phyloP scores from a whole-genome alignment of 2,888 invertebrate genomes.

The Napeogenes inachia region DNA sequence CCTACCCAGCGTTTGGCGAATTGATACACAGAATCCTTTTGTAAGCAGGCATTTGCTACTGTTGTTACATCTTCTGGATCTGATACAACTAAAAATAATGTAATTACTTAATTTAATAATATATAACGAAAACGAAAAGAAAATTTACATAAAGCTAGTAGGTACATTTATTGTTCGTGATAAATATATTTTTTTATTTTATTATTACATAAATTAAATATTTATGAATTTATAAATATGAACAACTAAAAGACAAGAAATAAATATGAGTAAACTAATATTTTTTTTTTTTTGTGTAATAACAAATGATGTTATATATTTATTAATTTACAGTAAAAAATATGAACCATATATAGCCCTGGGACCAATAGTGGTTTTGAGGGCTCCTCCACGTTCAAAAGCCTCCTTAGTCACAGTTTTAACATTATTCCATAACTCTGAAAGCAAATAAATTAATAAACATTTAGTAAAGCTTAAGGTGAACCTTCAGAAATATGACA shows the following conservation, averaged over 20 bases:
- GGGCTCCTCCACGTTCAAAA: conserved; percentile 49
- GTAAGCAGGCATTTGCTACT: conserved; percentile 33
- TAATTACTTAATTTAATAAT: background rate
- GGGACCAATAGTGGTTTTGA: conserved; percentile 50
- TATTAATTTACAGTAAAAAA: background rate
- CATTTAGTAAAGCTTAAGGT: conserved; percentile 15
- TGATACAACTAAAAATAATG: conserved; percentile 45
- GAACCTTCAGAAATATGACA: too few relatives aligned
- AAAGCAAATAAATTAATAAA: conserved; percentile 29
- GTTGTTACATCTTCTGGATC: conserved; percentile 30
- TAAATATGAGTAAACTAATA: too few relatives aligned
- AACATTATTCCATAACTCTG: conserved; percentile 40
- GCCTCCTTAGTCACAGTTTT: conserved; percentile 45
- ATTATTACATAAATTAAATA: too few relatives aligned
- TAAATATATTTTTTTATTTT: too few relatives aligned
- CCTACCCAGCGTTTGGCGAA: conserved; percentile 63
- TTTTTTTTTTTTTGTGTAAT: too few relatives aligned
- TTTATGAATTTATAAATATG: too few relatives aligned
- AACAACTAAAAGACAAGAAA: too few relatives aligned
- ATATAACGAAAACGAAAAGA: too few relatives aligned
- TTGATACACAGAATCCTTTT: conserved; percentile 56
- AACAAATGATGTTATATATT: too few relatives aligned
- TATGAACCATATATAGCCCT: conserved; percentile 44
- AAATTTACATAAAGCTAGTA: too few relatives aligned
- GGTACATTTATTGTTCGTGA: too few relatives aligned